Percentiles rank a stretch among this genome's conserved stretches.
Conservation (phyloP, 2,113 vertebrate species). For the Camarhynchus parvulus region DNA sequence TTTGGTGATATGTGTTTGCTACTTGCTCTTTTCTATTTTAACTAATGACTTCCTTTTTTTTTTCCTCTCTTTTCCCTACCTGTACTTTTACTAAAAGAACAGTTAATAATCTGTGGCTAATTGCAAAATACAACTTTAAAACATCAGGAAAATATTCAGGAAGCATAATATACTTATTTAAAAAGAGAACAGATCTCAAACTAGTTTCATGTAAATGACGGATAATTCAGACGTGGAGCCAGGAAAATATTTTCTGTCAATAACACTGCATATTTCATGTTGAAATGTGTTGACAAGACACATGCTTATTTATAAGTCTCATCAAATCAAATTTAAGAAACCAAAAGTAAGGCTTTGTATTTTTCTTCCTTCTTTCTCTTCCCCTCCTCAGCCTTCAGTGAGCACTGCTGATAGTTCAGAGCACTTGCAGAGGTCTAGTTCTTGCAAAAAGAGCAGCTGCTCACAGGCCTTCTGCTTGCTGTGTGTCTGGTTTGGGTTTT, state of each 20-base stretch:
- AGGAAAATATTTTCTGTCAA: background rate
- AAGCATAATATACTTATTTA: background rate
- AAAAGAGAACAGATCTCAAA: background rate
- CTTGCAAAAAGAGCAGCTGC: background rate
- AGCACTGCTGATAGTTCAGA: background rate
- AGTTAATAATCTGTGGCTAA: background rate
- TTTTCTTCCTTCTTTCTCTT: background rate
- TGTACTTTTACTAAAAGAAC: background rate
- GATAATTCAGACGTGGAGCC: background rate
- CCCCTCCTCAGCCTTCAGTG: background rate
- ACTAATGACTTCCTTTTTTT: background rate
- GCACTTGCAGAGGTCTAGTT: background rate
- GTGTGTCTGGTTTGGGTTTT: background rate
- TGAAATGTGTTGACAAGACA: slow-evolving; percentile 10
- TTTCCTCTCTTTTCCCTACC: background rate
- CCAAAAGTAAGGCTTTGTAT: background rate
- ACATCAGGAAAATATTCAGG: background rate
- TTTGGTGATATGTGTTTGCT: background rate
- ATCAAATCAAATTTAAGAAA: background rate
- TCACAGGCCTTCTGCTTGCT: background rate
- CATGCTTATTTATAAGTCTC: background rate
- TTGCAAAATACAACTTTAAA: background rate
- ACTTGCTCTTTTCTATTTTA: background rate
- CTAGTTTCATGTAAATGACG: background rate
- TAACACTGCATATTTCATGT: slow-evolving; percentile 26